Percentiles rank a stretch among this genome's conserved stretches.
phyloP scores from a whole-genome alignment of 2,113 vertebrate species.

The Clarias gariepinus region DNA sequence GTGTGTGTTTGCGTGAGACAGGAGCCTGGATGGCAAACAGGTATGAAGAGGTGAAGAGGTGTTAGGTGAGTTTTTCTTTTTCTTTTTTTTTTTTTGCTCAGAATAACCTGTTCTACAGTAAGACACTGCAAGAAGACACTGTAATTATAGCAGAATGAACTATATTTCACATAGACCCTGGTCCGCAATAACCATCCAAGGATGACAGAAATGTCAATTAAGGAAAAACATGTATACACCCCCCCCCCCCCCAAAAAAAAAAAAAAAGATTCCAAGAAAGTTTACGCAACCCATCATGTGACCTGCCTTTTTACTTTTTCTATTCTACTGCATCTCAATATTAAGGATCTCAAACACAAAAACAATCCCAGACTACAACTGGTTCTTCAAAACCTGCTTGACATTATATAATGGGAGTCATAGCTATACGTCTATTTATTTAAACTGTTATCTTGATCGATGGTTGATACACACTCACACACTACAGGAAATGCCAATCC shows the following conservation, averaged over 20 bases:
- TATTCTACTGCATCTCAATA: neutral
- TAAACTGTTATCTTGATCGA: too few species aligned
- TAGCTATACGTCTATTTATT: too few species aligned
- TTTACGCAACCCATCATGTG: neutral
- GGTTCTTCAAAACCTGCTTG: neutral
- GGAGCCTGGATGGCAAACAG: slow-evolving; percentile 6
- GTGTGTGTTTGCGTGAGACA: slow-evolving; percentile 37
- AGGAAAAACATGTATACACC: too few species aligned
- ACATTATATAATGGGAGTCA: neutral
- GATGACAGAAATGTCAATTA: neutral
- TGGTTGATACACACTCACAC: too few species aligned
- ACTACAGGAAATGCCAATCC: too few species aligned
- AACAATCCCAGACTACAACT: neutral
- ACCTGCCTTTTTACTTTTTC: neutral
- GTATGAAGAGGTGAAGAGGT: slow-evolving; percentile 13
- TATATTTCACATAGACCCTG: neutral
- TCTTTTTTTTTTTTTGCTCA: neutral
- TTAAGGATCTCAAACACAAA: neutral
- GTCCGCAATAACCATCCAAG: neutral
- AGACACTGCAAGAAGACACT: neutral
- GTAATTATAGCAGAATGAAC: neutral
- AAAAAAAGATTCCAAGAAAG: neutral
- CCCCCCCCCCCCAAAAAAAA: rapidly evolving
- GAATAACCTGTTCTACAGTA: neutral
- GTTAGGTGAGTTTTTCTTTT: neutral